Evolutionary conservation across 2,113 vertebrate genomes (phyloP).

Genomic region (Bagarius yarrelli): DNA sequence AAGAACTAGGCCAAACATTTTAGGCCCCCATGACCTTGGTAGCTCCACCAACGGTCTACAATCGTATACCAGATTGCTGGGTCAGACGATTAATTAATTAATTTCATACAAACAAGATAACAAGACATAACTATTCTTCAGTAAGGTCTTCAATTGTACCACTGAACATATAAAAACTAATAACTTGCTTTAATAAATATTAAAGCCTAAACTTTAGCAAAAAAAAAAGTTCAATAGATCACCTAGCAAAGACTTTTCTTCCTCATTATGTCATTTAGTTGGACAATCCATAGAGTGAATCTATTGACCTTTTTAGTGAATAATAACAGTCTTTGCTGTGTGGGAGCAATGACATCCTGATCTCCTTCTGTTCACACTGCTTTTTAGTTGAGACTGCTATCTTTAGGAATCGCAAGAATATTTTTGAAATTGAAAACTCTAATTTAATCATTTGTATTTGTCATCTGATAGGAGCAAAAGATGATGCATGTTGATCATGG

Average conservation of each 20-base stretch:
- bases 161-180: too few relatives aligned
- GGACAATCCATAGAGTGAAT: neutral
- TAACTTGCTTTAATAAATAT: neutral
- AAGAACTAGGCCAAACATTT: constrained; percentile 15
- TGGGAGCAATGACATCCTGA: neutral
- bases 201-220: neutral
- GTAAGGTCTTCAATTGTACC: neutral
- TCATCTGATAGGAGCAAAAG: neutral
- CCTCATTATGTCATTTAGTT: neutral
- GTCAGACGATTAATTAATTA: neutral
- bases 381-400: neutral
- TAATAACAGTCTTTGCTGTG: neutral
- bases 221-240: neutral
- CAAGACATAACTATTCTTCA: neutral
- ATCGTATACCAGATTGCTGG: neutral
- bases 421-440: neutral
- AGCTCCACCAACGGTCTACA: neutral
- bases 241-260: neutral
- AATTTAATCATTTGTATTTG: neutral
- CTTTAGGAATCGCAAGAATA: neutral
- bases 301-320: too few relatives aligned
- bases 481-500: neutral
- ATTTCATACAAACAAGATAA: neutral
- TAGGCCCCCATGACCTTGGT: neutral
- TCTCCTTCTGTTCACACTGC: neutral